Conservation (phyloP, 2,113 vertebrate species). For the Chloropsis hardwickii region DNA sequence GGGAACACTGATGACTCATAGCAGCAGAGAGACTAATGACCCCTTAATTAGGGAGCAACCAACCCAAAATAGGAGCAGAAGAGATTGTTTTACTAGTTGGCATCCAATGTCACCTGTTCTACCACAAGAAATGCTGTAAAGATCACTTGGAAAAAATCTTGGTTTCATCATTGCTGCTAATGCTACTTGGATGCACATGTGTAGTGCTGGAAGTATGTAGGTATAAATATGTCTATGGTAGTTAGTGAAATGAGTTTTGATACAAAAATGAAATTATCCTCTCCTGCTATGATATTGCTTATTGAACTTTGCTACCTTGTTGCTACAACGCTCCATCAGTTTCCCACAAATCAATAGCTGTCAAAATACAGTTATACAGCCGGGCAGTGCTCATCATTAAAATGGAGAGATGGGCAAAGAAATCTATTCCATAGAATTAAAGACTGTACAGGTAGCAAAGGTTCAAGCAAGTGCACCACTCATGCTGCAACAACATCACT, state of each 20-base stretch:
- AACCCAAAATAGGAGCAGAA: background rate
- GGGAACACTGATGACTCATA: background rate
- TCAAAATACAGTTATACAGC: background rate
- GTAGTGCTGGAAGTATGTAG: background rate
- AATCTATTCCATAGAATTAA: background rate
- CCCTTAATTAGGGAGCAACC: background rate
- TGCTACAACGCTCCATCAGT: background rate
- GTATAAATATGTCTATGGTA: background rate
- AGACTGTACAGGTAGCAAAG: background rate
- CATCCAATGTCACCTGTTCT: background rate
- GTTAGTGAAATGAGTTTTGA: background rate
- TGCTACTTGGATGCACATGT: background rate
- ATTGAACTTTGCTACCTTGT: background rate
- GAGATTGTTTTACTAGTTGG: background rate
- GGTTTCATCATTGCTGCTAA: background rate
- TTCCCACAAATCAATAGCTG: background rate
- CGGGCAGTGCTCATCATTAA: background rate
- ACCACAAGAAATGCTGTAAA: background rate
- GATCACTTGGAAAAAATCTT: background rate
- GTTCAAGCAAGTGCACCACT: background rate
- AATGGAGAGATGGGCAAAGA: background rate
- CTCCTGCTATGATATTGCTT: background rate
- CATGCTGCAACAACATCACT: background rate
- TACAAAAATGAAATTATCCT: background rate
- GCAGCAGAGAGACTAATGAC: background rate